These are phyloP conservation scores for Andricus curvator DNA, from an alignment of 2,888 invertebrate genomes.

Conservation along the genomic window DNA sequence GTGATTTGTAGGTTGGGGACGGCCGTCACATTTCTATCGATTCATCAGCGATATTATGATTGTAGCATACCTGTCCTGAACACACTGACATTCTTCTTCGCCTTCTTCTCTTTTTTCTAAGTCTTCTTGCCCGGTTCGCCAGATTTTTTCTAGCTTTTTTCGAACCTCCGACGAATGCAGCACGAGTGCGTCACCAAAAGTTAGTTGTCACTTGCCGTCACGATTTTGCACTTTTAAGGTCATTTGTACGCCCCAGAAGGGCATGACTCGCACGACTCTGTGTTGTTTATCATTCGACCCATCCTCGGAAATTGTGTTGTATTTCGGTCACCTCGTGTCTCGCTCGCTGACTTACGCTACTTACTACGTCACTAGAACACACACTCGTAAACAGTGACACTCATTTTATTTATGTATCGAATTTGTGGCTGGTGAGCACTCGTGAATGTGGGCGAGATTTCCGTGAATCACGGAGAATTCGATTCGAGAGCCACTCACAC, in stretches of 20 bases:
- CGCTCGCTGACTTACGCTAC: neutral
- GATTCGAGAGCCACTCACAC: neutral
- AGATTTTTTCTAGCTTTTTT: slow-evolving; percentile 11
- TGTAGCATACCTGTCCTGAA: slow-evolving; percentile 18
- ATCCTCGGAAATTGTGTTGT: neutral
- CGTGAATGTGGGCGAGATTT: slow-evolving; percentile 13
- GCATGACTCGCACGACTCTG: slow-evolving; percentile 15
- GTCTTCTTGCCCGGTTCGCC: slow-evolving; percentile 8
- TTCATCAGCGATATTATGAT: neutral
- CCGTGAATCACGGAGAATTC: neutral
- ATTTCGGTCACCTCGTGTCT: neutral
- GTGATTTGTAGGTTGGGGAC: slow-evolving; percentile 19
- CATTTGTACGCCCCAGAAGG: neutral
- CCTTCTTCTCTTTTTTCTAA: slow-evolving; percentile 3
- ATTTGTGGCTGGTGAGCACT: too few species aligned
- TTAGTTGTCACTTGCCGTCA: slow-evolving; percentile 4
- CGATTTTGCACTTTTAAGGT: neutral
- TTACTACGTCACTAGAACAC: slow-evolving; percentile 6
- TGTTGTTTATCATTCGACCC: neutral
- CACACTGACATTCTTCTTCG: slow-evolving; percentile 24
- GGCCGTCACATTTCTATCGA: slow-evolving; percentile 3
- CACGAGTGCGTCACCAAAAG: slow-evolving; percentile 28
- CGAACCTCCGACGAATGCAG: neutral
- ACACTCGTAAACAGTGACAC: neutral
- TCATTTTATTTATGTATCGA: too few species aligned